These are phyloP conservation scores for Pentalonia nigronervosa DNA, from an alignment of 1,140 invertebrate genomes.

Conservation along the genomic window DNA sequence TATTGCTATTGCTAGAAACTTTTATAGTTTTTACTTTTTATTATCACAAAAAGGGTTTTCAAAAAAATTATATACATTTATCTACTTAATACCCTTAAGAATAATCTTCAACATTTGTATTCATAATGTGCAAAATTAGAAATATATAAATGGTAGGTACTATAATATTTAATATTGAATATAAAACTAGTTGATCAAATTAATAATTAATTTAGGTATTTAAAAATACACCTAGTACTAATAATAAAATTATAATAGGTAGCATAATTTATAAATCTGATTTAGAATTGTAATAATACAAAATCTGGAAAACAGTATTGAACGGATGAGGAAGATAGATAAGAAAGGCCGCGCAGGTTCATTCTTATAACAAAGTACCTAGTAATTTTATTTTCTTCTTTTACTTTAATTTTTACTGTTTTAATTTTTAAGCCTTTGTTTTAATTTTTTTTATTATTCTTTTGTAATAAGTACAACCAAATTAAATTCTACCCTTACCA, in stretches of 20 bases:
- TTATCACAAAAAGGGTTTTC: no score
- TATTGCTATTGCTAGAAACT: no score
- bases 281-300: neutral
- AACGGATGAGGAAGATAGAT: neutral
- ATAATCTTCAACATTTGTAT: no score
- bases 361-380: neutral
- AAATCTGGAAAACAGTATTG: neutral
- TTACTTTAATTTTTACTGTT: neutral
- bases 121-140: no score
- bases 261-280: neutral
- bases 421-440: slow-evolving; percentile 24
- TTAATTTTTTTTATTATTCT: slow-evolving; percentile 31
- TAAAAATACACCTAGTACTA: neutral
- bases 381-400: slow-evolving; percentile 18
- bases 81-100: no score
- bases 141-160: no score
- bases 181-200: neutral
- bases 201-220: neutral
- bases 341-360: neutral
- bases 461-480: slow-evolving; percentile 24
- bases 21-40: no score
- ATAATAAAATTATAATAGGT: neutral
- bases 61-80: no score
- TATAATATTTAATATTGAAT: neutral
- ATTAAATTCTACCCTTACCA: neutral